Percentiles rank a stretch among this genome's conserved stretches.
Evolutionary conservation across 2,113 vertebrate species (phyloP).

Genomic region (Poeciliopsis prolifica): DNA sequence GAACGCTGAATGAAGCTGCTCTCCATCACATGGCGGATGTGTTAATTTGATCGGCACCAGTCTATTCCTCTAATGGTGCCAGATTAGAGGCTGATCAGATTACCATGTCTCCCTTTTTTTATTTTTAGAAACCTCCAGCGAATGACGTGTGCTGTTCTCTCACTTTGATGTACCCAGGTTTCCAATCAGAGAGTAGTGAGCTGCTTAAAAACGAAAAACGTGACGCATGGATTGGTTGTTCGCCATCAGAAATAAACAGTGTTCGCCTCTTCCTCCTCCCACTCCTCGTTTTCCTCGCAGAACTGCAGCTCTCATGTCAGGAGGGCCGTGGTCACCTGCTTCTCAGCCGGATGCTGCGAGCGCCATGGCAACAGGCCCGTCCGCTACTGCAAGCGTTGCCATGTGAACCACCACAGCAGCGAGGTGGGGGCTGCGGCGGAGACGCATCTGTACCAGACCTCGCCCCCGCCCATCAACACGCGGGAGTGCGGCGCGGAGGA

Average conservation of each 20-base stretch:
- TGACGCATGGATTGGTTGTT: constrained; percentile 19
- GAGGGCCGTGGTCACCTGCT: constrained; percentile 97
- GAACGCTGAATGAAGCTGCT: constrained; percentile 32
- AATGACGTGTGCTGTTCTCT: constrained; percentile 29
- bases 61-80: constrained; percentile 70
- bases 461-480: constrained; percentile 96
- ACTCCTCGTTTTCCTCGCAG: constrained; percentile 68
- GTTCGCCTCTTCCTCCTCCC: constrained; percentile 8
- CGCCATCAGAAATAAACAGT: constrained; percentile 34
- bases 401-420: constrained; percentile 97
- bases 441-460: constrained; percentile 98
- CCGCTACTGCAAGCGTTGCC: constrained; percentile 97
- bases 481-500: constrained; percentile 97
- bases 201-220: neutral
- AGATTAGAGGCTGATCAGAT: constrained; percentile 78
- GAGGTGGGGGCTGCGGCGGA: constrained; percentile 92
- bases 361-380: constrained; percentile 97
- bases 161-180: constrained; percentile 33
- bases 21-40: constrained; percentile 52
- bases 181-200: neutral
- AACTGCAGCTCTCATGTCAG: constrained; percentile 98
- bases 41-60: constrained; percentile 70
- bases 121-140: constrained; percentile 77
- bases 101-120: constrained; percentile 70
- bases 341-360: constrained; percentile 97